These are phyloP conservation scores for Phrynosoma platyrhinos DNA, from an alignment of 2,113 vertebrate genomes.

Conservation along the genomic window DNA sequence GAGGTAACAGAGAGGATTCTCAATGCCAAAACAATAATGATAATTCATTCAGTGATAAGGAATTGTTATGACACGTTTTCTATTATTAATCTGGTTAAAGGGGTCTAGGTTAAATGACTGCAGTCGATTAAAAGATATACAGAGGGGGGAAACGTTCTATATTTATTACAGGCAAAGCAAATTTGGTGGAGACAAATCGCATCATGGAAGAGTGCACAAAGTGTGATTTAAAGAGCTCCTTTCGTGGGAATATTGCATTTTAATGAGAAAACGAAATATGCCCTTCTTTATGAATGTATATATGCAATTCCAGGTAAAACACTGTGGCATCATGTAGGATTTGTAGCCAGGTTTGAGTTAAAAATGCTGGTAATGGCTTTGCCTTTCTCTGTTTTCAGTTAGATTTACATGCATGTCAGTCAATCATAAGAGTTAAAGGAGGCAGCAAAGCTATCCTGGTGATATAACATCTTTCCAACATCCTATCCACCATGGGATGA, in stretches of 20 bases:
- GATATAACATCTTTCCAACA: background rate
- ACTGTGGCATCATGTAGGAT: constrained; percentile 20
- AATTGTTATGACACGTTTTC: constrained; percentile 76
- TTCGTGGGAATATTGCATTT: constrained; percentile 53
- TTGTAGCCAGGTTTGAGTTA: constrained; percentile 3
- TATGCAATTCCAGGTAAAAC: constrained; percentile 44
- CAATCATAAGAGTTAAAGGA: constrained; percentile 42
- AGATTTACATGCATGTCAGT: constrained; percentile 51
- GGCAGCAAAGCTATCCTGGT: constrained; percentile 25
- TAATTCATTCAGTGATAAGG: constrained; percentile 69
- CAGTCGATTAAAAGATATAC: constrained; percentile 73
- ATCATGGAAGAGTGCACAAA: constrained; percentile 50
- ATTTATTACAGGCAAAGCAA: constrained; percentile 69
- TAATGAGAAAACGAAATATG: constrained; percentile 57
- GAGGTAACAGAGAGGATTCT: constrained; percentile 71
- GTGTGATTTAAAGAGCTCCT: constrained; percentile 53
- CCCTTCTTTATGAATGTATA: constrained; percentile 35
- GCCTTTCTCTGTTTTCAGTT: constrained; percentile 46
- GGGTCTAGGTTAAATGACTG: constrained; percentile 71
- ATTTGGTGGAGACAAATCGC: constrained; percentile 65
- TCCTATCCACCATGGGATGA: too few relatives aligned
- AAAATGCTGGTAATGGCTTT: background rate
- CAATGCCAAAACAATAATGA: constrained; percentile 71
- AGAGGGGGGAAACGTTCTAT: constrained; percentile 56
- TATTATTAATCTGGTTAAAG: constrained; percentile 73